phyloP scores from a whole-genome alignment of 2,797 vertebrate species.

The Propithecus perrieri region DNA sequence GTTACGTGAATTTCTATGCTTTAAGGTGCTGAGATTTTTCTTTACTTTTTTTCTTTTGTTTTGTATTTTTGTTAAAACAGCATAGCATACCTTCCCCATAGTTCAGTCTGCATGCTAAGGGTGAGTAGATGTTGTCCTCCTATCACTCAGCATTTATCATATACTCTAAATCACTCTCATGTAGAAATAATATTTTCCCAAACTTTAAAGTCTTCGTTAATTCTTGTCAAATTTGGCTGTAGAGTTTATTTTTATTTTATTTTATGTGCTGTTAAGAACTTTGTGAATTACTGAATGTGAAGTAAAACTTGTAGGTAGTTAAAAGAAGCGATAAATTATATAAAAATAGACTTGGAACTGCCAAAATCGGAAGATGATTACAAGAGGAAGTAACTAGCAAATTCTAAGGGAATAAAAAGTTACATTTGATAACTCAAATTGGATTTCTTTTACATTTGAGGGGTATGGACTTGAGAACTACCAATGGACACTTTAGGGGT shows the following conservation, averaged over 20 bases:
- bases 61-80: not conserved
- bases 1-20: not conserved
- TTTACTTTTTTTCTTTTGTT: not conserved
- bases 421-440: not conserved
- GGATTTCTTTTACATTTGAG: not conserved
- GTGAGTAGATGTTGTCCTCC: not conserved
- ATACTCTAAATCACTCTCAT: not conserved
- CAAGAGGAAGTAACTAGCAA: not conserved
- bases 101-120: not conserved
- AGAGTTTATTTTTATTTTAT: not conserved
- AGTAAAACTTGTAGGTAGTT: not conserved
- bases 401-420: not conserved
- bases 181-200: not conserved
- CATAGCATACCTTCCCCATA: not conserved
- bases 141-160: not conserved
- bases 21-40: not conserved
- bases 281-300: not conserved
- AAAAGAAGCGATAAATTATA: not conserved
- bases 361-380: not conserved
- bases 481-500: not conserved
- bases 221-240: not conserved
- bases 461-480: not conserved
- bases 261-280: not conserved
- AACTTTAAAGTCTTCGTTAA: not conserved
- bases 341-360: not conserved